Conservation (phyloP, 2,888 invertebrate genomes). For the Toxonevra muliebris region DNA sequence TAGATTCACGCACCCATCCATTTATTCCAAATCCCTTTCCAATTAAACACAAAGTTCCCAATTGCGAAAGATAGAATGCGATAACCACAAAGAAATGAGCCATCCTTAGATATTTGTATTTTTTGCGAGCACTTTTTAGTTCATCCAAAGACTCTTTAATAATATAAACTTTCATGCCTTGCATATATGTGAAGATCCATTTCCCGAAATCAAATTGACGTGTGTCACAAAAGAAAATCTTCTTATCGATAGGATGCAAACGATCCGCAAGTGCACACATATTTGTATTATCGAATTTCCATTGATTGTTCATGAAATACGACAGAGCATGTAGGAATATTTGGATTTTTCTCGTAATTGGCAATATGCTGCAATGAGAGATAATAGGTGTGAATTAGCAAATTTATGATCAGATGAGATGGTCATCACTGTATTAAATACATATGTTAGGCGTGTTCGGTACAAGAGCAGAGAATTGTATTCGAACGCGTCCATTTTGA, state of each 20-base stretch:
- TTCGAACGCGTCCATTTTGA: too few species aligned
- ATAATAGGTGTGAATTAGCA: too few species aligned
- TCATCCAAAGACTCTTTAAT: constrained; percentile 34
- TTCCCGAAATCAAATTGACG: constrained; percentile 11
- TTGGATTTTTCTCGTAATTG: constrained; percentile 31
- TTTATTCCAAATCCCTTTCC: not conserved
- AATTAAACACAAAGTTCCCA: not conserved
- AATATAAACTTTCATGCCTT: constrained; percentile 40
- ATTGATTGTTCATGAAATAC: constrained; percentile 38
- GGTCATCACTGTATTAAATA: too few species aligned
- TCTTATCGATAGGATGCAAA: constrained; percentile 35
- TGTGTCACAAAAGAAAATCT: constrained; percentile 38
- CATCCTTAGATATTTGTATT: not conserved
- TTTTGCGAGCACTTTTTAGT: not conserved
- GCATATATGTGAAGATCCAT: constrained; percentile 32
- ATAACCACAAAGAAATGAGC: not conserved
- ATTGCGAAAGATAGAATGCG: not conserved
- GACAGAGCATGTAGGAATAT: constrained; percentile 27
- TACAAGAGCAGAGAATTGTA: not conserved
- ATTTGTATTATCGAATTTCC: constrained; percentile 37
- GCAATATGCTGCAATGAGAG: too few species aligned
- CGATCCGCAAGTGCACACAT: constrained; percentile 31
- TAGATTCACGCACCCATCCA: not conserved
- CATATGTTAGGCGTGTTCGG: too few species aligned
- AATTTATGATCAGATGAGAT: too few species aligned